A percentile compares a stretch with the other conserved stretches of the same genome.
Conservation (phyloP, 2,888 invertebrate species). For the Yponomeuta evonymella region DNA sequence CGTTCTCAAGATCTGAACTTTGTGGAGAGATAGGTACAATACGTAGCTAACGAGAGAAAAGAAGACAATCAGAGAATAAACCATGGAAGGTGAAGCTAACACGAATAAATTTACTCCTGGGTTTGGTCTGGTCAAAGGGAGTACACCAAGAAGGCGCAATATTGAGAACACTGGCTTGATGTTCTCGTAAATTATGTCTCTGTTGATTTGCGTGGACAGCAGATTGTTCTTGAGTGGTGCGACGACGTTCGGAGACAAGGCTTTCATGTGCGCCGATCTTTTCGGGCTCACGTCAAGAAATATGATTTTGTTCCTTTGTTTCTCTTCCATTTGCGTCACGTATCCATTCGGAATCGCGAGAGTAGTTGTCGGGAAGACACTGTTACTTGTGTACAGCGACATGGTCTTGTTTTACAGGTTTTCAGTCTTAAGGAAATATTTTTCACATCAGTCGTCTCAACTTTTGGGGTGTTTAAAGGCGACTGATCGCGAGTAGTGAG, state of each 20-base stretch:
- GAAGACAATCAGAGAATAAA: slow-evolving; percentile 75
- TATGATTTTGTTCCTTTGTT: slow-evolving; percentile 41
- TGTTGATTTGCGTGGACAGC: slow-evolving; percentile 43
- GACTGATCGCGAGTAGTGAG: slow-evolving; percentile 35
- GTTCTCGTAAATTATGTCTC: slow-evolving; percentile 64
- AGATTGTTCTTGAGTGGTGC: slow-evolving; percentile 53
- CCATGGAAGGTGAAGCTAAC: slow-evolving; percentile 71
- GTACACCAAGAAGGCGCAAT: slow-evolving; percentile 75
- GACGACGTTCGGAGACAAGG: slow-evolving; percentile 44
- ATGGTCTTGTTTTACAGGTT: slow-evolving; percentile 30
- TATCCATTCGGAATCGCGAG: slow-evolving; percentile 52
- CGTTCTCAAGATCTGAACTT: slow-evolving; percentile 76
- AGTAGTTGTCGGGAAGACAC: slow-evolving; percentile 38
- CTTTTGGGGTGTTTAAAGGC: slow-evolving; percentile 27
- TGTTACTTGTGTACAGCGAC: slow-evolving; percentile 48
- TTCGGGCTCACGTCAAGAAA: slow-evolving; percentile 62
- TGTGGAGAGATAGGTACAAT: slow-evolving; percentile 77
- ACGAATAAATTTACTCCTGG: slow-evolving; percentile 66
- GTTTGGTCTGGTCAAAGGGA: slow-evolving; percentile 74
- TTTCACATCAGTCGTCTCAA: slow-evolving; percentile 15
- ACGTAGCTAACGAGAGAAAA: slow-evolving; percentile 71
- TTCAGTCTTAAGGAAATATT: not conserved
- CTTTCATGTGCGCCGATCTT: slow-evolving; percentile 42
- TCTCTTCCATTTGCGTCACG: slow-evolving; percentile 34
- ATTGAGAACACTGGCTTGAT: slow-evolving; percentile 62